These are phyloP conservation scores for Ditula angustiorana DNA, from an alignment of 2,888 invertebrate species.

Conservation along the genomic window DNA sequence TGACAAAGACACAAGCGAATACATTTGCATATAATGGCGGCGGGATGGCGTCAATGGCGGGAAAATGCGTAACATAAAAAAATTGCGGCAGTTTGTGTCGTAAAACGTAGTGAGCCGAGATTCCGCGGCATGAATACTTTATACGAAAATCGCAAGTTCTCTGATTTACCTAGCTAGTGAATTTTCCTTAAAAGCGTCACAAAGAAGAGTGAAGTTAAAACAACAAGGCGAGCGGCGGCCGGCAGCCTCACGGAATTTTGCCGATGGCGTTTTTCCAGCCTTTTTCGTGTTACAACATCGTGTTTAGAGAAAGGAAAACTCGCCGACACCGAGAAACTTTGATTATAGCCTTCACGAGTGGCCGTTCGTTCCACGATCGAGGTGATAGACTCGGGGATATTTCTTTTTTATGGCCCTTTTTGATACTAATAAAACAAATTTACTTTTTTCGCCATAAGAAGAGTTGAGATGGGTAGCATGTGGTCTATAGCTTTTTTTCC, in stretches of 20 bases:
- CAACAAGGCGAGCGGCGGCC: conserved; percentile 64
- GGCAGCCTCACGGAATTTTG: conserved; percentile 69
- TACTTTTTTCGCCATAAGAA: conserved; percentile 70
- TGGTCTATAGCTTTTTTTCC: conserved; percentile 69
- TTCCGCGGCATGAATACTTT: conserved; percentile 46
- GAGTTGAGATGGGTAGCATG: conserved; percentile 71
- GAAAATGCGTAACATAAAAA: conserved; percentile 44
- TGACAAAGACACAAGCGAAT: conserved; percentile 38
- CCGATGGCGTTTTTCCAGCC: conserved; percentile 80
- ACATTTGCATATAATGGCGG: conserved; percentile 37
- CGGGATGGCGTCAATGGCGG: conserved; percentile 28
- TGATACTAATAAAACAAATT: conserved; percentile 84
- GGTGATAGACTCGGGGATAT: conserved; percentile 79
- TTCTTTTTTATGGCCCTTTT: conserved; percentile 81
- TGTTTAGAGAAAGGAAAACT: conserved; percentile 83
- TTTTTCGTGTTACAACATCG: conserved; percentile 83
- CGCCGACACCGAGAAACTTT: conserved; percentile 81
- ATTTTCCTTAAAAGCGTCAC: conserved; percentile 70
- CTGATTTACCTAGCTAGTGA: conserved; percentile 66
- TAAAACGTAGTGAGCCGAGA: conserved; percentile 46
- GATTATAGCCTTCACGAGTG: conserved; percentile 82
- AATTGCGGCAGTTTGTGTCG: conserved; percentile 46
- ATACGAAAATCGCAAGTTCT: conserved; percentile 52
- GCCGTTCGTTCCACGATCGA: conserved; percentile 76
- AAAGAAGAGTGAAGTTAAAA: conserved; percentile 73